Evolutionary conservation across 2,113 vertebrate species (phyloP).

Genomic region (Fregata magnificens): DNA sequence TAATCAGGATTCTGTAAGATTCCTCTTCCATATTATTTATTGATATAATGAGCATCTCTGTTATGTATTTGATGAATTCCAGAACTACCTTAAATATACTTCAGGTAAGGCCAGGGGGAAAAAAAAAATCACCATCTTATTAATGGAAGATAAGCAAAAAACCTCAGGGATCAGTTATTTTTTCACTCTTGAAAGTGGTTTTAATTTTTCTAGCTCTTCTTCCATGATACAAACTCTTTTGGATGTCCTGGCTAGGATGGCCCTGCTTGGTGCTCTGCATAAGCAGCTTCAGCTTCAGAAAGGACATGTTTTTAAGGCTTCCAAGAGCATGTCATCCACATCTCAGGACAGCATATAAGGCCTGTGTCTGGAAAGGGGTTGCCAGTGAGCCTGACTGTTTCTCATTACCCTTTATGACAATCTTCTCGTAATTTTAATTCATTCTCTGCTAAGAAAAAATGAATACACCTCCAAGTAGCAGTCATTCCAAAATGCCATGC

Average conservation of each 20-base stretch:
- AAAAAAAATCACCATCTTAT: neutral
- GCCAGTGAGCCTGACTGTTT: neutral
- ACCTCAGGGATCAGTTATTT: neutral
- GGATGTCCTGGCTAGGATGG: neutral
- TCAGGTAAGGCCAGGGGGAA: neutral
- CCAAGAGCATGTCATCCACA: neutral
- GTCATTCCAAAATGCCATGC: neutral
- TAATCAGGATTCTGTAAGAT: neutral
- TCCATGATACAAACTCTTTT: neutral
- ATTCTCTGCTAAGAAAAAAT: neutral
- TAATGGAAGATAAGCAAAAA: neutral
- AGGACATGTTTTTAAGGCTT: neutral
- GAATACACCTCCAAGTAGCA: neutral
- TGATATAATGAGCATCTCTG: neutral
- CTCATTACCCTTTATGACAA: neutral
- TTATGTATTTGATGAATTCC: neutral
- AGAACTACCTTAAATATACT: neutral
- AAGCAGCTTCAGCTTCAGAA: neutral
- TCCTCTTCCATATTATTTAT: neutral
- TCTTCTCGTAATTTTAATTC: neutral
- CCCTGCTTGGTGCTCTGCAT: neutral
- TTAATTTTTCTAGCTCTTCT: neutral
- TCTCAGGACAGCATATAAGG: neutral
- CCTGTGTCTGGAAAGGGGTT: neutral
- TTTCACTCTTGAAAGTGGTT: neutral